Percentiles rank a stretch among this genome's conserved stretches.
These are phyloP conservation scores for Heliothis virescens DNA, from an alignment of 1,140 invertebrate species.

Conservation along the genomic window DNA sequence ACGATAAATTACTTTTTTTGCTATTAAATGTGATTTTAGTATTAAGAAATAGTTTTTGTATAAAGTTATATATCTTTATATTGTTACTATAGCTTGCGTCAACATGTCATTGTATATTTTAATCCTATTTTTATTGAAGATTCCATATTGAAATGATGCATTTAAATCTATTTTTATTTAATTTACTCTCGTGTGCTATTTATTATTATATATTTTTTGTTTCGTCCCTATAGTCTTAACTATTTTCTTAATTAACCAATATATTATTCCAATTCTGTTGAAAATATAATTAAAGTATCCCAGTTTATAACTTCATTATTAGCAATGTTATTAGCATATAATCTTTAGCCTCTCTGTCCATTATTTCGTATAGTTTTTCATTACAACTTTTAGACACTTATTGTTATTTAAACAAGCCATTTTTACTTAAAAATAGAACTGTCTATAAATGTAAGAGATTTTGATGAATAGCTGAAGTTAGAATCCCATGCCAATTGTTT, in stretches of 20 bases:
- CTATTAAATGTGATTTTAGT: conserved; percentile 33
- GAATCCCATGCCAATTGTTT: not conserved
- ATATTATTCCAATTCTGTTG: not conserved
- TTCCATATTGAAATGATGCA: conserved; percentile 37
- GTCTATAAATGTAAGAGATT: too few relatives aligned
- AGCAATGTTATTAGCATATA: not conserved
- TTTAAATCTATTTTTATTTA: conserved; percentile 40
- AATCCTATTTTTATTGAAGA: not conserved
- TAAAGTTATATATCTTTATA: not conserved
- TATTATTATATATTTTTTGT: conserved; percentile 26
- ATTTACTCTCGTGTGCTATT: conserved; percentile 2
- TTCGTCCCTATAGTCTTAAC: not conserved
- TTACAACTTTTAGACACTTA: not conserved
- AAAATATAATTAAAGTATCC: not conserved
- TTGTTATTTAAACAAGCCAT: too few relatives aligned
- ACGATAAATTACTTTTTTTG: conserved; percentile 3
- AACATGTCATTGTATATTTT: conserved; percentile 33
- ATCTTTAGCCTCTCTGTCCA: not conserved
- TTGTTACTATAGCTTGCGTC: conserved; percentile 25
- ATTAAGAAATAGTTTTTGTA: conserved; percentile 10
- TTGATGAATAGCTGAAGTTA: not conserved
- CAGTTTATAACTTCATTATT: not conserved
- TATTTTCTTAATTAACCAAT: not conserved
- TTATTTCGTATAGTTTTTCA: not conserved
- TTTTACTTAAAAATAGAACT: not conserved